Evolutionary conservation across 2,113 vertebrate genomes (phyloP).

Genomic region (Gambusia holbrooki): DNA sequence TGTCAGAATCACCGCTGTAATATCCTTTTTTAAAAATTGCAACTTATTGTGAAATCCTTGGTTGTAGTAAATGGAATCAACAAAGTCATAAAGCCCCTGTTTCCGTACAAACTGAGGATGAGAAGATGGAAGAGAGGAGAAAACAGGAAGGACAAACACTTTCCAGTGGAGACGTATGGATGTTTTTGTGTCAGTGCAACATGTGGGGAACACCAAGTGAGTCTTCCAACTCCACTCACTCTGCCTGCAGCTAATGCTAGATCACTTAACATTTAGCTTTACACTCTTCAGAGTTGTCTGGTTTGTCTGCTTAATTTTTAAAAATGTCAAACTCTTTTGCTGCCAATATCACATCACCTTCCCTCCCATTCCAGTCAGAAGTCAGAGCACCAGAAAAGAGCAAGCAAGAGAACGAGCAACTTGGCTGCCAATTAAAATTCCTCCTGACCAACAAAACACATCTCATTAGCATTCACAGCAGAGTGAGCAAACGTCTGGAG

Average conservation of each 20-base stretch:
- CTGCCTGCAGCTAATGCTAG: background rate
- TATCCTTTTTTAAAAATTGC: background rate
- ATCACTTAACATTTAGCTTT: background rate
- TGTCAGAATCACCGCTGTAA: background rate
- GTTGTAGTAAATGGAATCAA: background rate
- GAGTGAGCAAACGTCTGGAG: slow-evolving; percentile 44
- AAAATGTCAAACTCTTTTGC: slow-evolving; percentile 24
- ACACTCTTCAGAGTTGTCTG: background rate
- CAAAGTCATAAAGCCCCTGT: background rate
- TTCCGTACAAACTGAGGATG: background rate
- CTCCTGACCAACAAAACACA: slow-evolving; percentile 49
- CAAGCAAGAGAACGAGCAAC: slow-evolving; percentile 5
- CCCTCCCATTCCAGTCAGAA: slow-evolving; percentile 14
- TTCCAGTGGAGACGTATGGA: too few relatives aligned
- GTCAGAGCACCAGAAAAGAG: slow-evolving; percentile 17
- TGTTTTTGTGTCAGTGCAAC: background rate
- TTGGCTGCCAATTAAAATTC: slow-evolving; percentile 66
- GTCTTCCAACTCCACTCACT: background rate
- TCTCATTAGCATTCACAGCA: slow-evolving; percentile 64
- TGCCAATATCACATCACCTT: slow-evolving; percentile 42
- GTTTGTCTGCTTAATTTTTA: slow-evolving; percentile 27
- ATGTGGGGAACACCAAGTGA: background rate
- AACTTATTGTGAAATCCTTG: background rate
- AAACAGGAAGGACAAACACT: too few relatives aligned
- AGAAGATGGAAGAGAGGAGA: too few relatives aligned